phyloP scores from a whole-genome alignment of 2,113 vertebrate species.

The Lepisosteus oculatus region DNA sequence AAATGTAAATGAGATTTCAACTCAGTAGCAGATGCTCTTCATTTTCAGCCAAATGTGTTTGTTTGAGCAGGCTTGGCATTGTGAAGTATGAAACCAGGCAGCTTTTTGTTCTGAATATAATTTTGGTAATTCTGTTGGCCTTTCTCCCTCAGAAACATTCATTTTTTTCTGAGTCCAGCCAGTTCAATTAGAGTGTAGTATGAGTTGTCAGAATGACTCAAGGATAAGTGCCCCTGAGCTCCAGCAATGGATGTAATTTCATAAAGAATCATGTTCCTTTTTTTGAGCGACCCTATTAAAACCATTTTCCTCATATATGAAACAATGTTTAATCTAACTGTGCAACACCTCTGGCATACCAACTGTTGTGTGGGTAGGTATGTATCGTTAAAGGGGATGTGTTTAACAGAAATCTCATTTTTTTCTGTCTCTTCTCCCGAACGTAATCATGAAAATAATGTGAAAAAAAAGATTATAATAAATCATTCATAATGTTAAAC shows the following conservation, averaged over 20 bases:
- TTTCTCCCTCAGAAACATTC: slow-evolving; percentile 55
- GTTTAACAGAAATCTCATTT: too few relatives aligned
- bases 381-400: too few relatives aligned
- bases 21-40: slow-evolving; percentile 62
- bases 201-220: slow-evolving; percentile 62
- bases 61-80: slow-evolving; percentile 60
- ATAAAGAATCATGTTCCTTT: slow-evolving; percentile 56
- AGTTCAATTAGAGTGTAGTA: slow-evolving; percentile 65
- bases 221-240: slow-evolving; percentile 60
- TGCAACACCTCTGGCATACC: slow-evolving; percentile 62
- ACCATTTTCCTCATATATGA: slow-evolving; percentile 49
- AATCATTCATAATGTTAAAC: too few relatives aligned
- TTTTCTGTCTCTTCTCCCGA: too few relatives aligned
- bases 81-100: slow-evolving; percentile 48
- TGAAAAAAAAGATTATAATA: too few relatives aligned
- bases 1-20: slow-evolving; percentile 59
- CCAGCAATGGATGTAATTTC: slow-evolving; percentile 61
- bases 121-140: slow-evolving; percentile 54
- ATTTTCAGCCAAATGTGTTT: slow-evolving; percentile 72
- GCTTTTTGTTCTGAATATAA: slow-evolving; percentile 50
- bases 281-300: slow-evolving; percentile 67
- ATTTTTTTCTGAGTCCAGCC: slow-evolving; percentile 56
- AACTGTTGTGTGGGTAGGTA: slow-evolving; percentile 5
- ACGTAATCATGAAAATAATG: too few relatives aligned
- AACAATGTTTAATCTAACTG: slow-evolving; percentile 62